Evolutionary conservation across 2,888 invertebrate genomes (phyloP), one percentile per base, ranked within the genome.

Genomic region (Hydriomena furcata): DNA sequence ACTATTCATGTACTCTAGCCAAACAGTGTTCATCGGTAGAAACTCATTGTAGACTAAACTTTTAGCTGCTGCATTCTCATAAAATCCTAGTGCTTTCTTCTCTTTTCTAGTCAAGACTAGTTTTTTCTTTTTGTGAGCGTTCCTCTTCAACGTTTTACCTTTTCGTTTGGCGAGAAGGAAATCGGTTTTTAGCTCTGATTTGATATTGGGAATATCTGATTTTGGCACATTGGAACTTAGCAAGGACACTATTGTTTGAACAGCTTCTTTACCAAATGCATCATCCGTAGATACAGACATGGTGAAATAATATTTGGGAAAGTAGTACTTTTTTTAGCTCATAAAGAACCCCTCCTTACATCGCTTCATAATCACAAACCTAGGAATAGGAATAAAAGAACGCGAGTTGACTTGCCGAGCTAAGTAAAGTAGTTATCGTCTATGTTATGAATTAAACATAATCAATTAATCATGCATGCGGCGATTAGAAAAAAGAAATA

Each of bases 31-130:
- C 55, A 96, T 79, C 0, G 92, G 91, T 32, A 93, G 46, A 2
- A 94, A 82, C 58, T 95, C 93, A n/a, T 69, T 70, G 66, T 94
- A 96, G 53, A 91, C 91, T 53, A 96, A 83, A 51, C 92, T 91
- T 51, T 91, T 91, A 1, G 93, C 92, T 45, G 95, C 1, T 21
- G 47, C 35, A 44, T 52, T 79, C 41, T 91, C 91, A 64, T 94
- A 92, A 12, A 96, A 86, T 11, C 94, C 93, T 2, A 95, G 71
- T 1, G 82, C 61, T 46, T 91, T 91, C 54, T 93, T 92, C 66
- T 94, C 92, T 54, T 91, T 91, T 17, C 93, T 84, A 0, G 92
- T 92, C 11, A 94, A 73, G 23, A 87, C 88, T 13, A 80, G 82
- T 0, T 83, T 82, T 69, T 91, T 92, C 51, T 87, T 84, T 44